Conservation (phyloP, 2,113 vertebrate genomes). For the Empidonax traillii region DNA sequence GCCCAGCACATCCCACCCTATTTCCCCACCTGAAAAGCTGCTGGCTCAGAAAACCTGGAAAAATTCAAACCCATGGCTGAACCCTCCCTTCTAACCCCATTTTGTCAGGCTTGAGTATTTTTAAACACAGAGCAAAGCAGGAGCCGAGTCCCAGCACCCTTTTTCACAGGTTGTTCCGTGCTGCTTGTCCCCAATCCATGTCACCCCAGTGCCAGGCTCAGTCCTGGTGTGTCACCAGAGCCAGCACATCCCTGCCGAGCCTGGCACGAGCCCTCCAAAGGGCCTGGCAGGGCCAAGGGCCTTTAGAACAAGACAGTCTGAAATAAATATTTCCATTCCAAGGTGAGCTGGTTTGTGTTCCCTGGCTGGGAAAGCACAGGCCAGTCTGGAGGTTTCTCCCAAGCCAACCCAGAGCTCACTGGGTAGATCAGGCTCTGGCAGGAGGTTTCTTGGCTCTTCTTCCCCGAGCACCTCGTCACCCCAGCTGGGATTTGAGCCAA, state of each 20-base stretch:
- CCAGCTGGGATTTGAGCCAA: neutral
- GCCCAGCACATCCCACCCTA: neutral
- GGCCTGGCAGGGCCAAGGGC: neutral
- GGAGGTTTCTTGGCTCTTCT: neutral
- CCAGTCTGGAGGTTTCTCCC: neutral
- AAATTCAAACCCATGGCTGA: neutral
- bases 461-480: neutral
- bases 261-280: neutral
- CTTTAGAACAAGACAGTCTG: neutral
- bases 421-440: neutral
- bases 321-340: neutral
- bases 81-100: constrained; percentile 37
- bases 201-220: neutral
- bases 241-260: neutral
- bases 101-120: constrained; percentile 49
- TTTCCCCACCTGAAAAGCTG: neutral
- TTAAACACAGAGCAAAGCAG: neutral
- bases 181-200: neutral
- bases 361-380: accelerated
- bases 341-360: neutral
- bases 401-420: neutral
- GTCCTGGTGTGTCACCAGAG: neutral
- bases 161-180: neutral
- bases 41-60: neutral
- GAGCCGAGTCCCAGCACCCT: neutral